Base-by-base conservation (phyloP, 2,888 invertebrate species). In the Cerceris ruficornis region DNA sequence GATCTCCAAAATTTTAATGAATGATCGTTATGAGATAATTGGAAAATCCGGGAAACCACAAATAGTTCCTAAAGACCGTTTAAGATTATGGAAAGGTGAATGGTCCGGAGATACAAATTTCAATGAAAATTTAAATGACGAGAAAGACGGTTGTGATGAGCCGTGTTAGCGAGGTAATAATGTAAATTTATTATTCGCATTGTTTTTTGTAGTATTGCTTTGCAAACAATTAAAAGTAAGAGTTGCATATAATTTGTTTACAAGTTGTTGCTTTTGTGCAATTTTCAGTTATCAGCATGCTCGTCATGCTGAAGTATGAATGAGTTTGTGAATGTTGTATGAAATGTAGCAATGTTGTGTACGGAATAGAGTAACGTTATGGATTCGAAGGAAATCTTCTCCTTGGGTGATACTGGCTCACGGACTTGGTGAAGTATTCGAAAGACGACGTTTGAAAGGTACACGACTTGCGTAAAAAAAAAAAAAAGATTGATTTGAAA, bases 91-190 rank as follows among this genome's bases (percentile, higher is more conserved):
- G 61, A 43, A 46, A 15, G 61, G 61, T 6, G 61, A 61, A 14
- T 61, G 61, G 61, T 15, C 43, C 11, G 61, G 49, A 6, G 61
- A 46, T 61, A n/a, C 43, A 2, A 7, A n/a, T 46, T 1, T 46
- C 0, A 46, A 46, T 6, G 6, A 46, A 46, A 46, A 2, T 6
- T 46, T 8, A 11, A 46, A 46, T 39, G 58, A 4, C 41, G 17
- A 13, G 28, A 42, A 7, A 13, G 43, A 55, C 2, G 42, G 14
- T 7, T 8, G 7, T 6, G 66, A 49, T 66, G 57, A 66, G 11
- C 54, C 67, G 58, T 58, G 50, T 67, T 67, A 67, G 67, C 58
- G 58, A 54, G 4, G 1, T n/a, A 54, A 2, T 28, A 2, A 28
- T 28, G 28, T 4, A 28, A 28, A 4, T 28, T 28, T 28, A 28